Evolutionary conservation across 2,113 vertebrate species (phyloP).

Genomic region (Planiliza haematocheilus): DNA sequence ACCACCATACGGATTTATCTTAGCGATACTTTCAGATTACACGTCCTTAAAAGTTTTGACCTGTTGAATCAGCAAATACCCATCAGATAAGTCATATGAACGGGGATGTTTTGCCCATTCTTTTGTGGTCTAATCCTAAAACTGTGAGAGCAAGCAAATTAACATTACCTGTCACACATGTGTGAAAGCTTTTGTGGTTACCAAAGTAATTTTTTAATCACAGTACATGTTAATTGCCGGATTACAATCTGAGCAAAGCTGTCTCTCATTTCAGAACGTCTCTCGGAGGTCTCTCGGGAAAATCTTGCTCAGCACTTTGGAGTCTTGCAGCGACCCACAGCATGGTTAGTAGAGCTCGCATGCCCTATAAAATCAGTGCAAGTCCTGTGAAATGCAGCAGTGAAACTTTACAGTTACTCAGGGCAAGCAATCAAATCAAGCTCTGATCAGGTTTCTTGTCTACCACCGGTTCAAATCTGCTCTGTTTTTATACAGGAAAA

Average conservation of each 20-base stretch:
- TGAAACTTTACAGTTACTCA: constrained; percentile 34
- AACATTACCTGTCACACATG: constrained; percentile 25
- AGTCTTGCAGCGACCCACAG: constrained; percentile 86
- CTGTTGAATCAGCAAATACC: not conserved
- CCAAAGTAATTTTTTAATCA: constrained; percentile 5
- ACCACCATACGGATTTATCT: not conserved
- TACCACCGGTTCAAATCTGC: constrained; percentile 39
- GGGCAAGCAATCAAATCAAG: constrained; percentile 13
- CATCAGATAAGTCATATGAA: not conserved
- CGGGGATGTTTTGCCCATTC: not conserved
- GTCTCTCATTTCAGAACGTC: constrained; percentile 84
- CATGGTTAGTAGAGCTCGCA: constrained; percentile 81
- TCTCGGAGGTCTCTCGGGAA: constrained; percentile 91
- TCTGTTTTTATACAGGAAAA: constrained; percentile 76
- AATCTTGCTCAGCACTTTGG: constrained; percentile 92
- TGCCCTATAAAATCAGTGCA: constrained; percentile 42
- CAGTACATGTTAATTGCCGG: constrained; percentile 30
- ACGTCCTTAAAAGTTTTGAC: constrained; percentile 5
- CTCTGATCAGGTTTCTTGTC: not conserved
- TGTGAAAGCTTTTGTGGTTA: constrained; percentile 19
- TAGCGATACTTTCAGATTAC: not conserved
- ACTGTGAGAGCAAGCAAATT: constrained; percentile 8
- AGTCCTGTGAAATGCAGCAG: constrained; percentile 36
- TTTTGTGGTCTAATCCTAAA: not conserved
- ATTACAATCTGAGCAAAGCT: constrained; percentile 25